phyloP scores from a whole-genome alignment of 2,888 invertebrate species.

The Mesorhabditis sp. region DNA sequence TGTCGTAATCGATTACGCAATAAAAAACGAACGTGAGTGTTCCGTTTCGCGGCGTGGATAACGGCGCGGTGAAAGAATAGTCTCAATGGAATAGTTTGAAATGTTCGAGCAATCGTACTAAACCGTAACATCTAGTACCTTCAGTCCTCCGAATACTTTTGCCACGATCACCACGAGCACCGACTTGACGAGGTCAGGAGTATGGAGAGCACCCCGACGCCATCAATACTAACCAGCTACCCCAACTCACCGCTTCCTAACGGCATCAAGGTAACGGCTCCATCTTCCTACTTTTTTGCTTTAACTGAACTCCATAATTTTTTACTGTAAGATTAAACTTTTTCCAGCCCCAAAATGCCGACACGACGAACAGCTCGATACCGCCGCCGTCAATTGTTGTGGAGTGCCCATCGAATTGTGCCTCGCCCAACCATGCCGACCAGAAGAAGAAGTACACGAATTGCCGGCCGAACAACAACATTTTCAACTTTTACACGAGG shows the following conservation, averaged over 20 bases:
- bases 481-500: constrained; percentile 5
- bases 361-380: neutral
- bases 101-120: neutral
- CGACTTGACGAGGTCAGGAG: constrained; percentile 28
- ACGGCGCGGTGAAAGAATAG: no score
- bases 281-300: no score
- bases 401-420: constrained; percentile 33
- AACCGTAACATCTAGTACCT: constrained; percentile 4
- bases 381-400: constrained; percentile 36
- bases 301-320: no score
- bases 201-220: constrained; percentile 30
- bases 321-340: no score
- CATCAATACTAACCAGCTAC: constrained; percentile 32
- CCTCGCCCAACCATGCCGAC: constrained; percentile 30
- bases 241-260: constrained; percentile 26
- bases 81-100: no score
- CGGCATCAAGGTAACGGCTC: no score
- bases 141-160: constrained; percentile 33
- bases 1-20: no score
- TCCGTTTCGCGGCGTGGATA: no score
- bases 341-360: no score
- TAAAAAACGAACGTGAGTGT: no score
- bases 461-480: neutral
- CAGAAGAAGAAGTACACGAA: constrained; percentile 6
- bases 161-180: constrained; percentile 30